These are phyloP conservation scores for Calycopis cecrops DNA, from an alignment of 1,140 invertebrate species.

Conservation along the genomic window DNA sequence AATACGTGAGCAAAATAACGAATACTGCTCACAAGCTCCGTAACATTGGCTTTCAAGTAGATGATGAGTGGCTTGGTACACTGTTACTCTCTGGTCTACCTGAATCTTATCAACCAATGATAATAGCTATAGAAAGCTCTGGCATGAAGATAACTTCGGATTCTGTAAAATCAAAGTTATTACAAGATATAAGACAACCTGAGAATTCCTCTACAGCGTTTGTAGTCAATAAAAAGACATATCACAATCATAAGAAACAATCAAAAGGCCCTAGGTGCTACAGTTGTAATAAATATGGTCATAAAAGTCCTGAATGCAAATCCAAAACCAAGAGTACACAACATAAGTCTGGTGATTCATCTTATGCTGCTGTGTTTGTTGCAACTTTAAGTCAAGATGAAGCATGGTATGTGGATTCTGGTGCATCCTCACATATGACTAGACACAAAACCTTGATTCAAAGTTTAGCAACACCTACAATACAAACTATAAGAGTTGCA, in stretches of 20 bases:
- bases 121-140: constrained; percentile 47
- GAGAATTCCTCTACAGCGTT: constrained; percentile 23
- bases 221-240: constrained; percentile 17
- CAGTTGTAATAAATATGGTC: constrained; percentile 31
- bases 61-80: no score
- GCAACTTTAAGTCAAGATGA: neutral
- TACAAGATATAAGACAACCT: constrained; percentile 37
- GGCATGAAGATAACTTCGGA: constrained; percentile 35
- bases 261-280: constrained; percentile 34
- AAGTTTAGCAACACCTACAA: constrained; percentile 6
- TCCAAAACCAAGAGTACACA: constrained; percentile 17
- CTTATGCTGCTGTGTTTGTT: constrained; percentile 9
- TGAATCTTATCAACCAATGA: constrained; percentile 48
- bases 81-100: constrained; percentile 43
- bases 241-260: constrained; percentile 18
- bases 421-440: constrained; percentile 29
- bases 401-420: constrained; percentile 23
- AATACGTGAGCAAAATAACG: no score
- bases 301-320: constrained; percentile 31
- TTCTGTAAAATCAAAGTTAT: constrained; percentile 47
- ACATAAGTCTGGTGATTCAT: constrained; percentile 29
- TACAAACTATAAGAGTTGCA: constrained; percentile 28
- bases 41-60: no score
- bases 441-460: constrained; percentile 23
- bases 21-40: no score